Evolutionary conservation across 2,888 invertebrate genomes (phyloP).

Genomic region (Metacarcinus magister): DNA sequence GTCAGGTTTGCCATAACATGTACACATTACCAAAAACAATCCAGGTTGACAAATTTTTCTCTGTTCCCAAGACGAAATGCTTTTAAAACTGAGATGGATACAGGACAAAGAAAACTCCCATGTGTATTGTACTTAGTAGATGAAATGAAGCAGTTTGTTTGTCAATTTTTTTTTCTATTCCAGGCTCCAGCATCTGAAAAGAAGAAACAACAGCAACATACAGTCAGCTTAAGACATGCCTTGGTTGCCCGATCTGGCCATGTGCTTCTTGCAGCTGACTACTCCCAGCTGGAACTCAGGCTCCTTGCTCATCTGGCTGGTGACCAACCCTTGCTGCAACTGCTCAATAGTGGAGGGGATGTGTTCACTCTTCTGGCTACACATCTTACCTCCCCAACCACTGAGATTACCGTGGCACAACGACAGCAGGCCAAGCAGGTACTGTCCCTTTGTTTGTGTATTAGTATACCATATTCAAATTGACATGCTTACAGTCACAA

Average conservation of each 20-base stretch:
- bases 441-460: background rate
- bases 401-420: constrained; percentile 86
- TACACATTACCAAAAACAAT: too few relatives aligned
- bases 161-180: background rate
- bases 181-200: background rate
- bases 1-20: too few relatives aligned
- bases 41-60: background rate
- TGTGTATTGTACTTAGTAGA: background rate
- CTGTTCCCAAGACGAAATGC: background rate
- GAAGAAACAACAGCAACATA: constrained; percentile 12
- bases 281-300: constrained; percentile 97
- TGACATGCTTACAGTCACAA: too few relatives aligned
- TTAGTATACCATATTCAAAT: background rate
- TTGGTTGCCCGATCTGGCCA: constrained; percentile 84
- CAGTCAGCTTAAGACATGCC: constrained; percentile 84
- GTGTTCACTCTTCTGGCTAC: constrained; percentile 94
- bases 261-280: constrained; percentile 95
- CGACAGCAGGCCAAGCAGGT: constrained; percentile 81
- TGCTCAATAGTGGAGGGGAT: constrained; percentile 87
- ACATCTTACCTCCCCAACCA: constrained; percentile 89
- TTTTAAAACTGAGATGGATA: background rate
- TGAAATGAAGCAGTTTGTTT: background rate
- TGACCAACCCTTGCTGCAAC: constrained; percentile 89
- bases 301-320: constrained; percentile 95
- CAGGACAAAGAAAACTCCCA: background rate